phyloP scores from a whole-genome alignment of 2,888 invertebrate genomes.

The Andricus quercusramuli region DNA sequence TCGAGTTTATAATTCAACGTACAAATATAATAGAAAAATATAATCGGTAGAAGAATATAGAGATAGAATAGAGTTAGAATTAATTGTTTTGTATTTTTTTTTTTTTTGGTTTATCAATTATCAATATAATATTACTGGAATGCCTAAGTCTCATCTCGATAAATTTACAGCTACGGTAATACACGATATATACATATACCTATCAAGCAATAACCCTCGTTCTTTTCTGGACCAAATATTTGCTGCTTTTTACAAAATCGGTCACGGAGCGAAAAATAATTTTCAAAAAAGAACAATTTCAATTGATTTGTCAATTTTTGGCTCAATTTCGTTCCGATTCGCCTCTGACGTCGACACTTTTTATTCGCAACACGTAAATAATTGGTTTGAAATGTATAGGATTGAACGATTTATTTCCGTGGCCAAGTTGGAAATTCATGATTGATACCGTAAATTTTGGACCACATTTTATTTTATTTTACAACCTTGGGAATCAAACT shows the following conservation, averaged over 20 bases:
- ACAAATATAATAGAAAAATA: conserved; percentile 79
- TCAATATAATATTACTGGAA: conserved; percentile 66
- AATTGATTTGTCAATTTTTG: conserved; percentile 26
- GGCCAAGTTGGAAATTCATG: conserved; percentile 10
- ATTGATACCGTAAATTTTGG: background rate
- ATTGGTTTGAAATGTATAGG: conserved; percentile 16
- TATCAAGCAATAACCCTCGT: conserved; percentile 45
- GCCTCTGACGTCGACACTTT: background rate
- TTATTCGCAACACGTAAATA: conserved; percentile 10
- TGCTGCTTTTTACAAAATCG: conserved; percentile 7
- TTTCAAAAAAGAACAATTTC: background rate
- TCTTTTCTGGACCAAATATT: conserved; percentile 43
- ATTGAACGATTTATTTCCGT: conserved; percentile 19
- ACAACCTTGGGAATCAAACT: conserved; percentile 6
- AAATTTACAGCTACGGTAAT: conserved; percentile 50
- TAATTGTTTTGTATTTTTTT: conserved; percentile 67
- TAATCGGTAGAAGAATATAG: conserved; percentile 78
- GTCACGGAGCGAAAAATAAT: conserved; percentile 23
- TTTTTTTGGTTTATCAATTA: conserved; percentile 56
- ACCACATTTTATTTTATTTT: conserved; percentile 1
- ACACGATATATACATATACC: conserved; percentile 43
- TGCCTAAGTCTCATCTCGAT: conserved; percentile 64
- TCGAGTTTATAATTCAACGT: conserved; percentile 78
- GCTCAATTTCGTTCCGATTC: background rate
- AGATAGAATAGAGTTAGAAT: conserved; percentile 77